phyloP scores from a whole-genome alignment of 2,797 vertebrate species.

The Melanotaenia parkinsoni region DNA sequence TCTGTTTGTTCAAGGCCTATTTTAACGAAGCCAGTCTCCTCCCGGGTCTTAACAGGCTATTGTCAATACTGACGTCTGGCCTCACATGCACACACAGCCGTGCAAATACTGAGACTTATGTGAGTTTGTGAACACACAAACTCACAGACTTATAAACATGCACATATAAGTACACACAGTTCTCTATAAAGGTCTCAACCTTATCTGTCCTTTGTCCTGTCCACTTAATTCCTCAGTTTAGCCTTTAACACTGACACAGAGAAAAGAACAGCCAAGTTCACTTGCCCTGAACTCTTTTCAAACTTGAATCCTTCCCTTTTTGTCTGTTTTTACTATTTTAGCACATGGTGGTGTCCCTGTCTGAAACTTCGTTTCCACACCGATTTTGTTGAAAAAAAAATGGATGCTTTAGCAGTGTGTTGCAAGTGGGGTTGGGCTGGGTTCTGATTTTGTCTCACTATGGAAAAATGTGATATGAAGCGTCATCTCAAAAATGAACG shows the following conservation, averaged over 20 bases:
- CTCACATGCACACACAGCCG: conserved; percentile 29
- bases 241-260: conserved; percentile 41
- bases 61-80: conserved; percentile 69
- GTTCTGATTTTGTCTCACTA: too few relatives aligned
- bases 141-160: conserved; percentile 39
- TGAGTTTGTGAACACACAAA: conserved; percentile 32
- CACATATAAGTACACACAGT: conserved; percentile 31
- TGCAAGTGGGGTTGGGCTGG: too few relatives aligned
- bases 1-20: conserved; percentile 74
- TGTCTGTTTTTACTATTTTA: too few relatives aligned
- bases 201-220: conserved; percentile 55
- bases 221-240: conserved; percentile 43
- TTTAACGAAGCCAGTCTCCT: conserved; percentile 67
- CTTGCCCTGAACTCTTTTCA: conserved; percentile 22
- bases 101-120: conserved; percentile 21
- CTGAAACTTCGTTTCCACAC: too few relatives aligned
- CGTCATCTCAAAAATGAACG: too few relatives aligned
- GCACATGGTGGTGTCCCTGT: too few relatives aligned
- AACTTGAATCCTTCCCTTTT: background rate
- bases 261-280: conserved; percentile 41
- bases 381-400: too few relatives aligned
- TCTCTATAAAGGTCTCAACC: conserved; percentile 40
- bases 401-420: too few relatives aligned
- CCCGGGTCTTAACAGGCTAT: conserved; percentile 67
- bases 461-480: too few relatives aligned